phyloP scores from a whole-genome alignment of 2,113 vertebrate species.

The Egretta garzetta region DNA sequence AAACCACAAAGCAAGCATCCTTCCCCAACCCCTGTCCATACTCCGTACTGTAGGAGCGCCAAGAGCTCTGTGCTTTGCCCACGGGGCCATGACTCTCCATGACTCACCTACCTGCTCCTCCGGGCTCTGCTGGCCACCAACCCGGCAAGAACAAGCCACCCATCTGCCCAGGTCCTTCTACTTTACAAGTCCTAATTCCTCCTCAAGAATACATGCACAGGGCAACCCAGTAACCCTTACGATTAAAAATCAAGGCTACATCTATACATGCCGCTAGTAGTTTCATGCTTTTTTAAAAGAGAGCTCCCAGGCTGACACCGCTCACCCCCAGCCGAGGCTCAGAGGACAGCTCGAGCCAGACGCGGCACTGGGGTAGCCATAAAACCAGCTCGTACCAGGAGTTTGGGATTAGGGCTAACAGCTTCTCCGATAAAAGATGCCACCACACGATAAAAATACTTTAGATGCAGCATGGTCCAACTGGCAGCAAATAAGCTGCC shows the following conservation, averaged over 20 bases:
- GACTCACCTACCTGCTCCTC: background rate
- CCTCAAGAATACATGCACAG: background rate
- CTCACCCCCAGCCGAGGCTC: background rate
- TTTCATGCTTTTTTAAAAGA: background rate
- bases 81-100: accelerated
- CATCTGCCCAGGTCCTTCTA: background rate
- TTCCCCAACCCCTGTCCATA: accelerated
- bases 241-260: background rate
- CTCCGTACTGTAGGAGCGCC: accelerated
- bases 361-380: background rate
- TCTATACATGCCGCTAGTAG: background rate
- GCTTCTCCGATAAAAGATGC: background rate
- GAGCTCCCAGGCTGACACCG: too few species aligned
- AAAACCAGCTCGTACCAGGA: background rate
- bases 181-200: background rate
- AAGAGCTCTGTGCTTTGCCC: background rate
- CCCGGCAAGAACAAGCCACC: background rate
- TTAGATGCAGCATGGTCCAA: too few species aligned
- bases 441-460: background rate
- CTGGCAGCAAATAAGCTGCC: background rate
- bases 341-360: background rate
- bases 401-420: background rate
- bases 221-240: background rate
- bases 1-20: background rate
- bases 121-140: background rate